Percentiles rank a stretch among this genome's conserved stretches.
Evolutionary conservation across 2,797 vertebrate genomes (phyloP).

Genomic region (Myotis vivesi): DNA sequence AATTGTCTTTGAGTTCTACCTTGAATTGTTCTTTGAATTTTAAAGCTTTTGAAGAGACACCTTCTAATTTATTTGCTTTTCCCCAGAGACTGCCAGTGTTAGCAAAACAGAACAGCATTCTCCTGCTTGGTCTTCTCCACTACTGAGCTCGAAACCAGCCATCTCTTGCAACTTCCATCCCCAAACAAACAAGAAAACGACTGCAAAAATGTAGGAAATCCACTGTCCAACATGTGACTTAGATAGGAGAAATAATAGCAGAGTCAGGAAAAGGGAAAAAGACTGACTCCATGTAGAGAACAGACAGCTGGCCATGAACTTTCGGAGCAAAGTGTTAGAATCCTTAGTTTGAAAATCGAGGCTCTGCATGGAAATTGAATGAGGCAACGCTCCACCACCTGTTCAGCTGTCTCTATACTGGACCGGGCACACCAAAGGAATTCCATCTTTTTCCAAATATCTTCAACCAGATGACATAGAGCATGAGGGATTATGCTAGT

Average conservation of each 20-base stretch:
- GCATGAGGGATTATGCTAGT: neutral
- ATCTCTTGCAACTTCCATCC: neutral
- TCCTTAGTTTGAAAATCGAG: neutral
- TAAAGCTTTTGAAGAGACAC: neutral
- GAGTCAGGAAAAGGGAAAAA: neutral
- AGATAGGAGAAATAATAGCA: neutral
- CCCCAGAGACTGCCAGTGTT: neutral
- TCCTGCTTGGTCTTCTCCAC: neutral
- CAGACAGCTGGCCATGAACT: neutral
- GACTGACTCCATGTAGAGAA: accelerated
- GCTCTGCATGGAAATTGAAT: too few relatives aligned
- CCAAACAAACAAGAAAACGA: neutral
- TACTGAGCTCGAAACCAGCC: too few relatives aligned
- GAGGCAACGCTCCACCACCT: neutral
- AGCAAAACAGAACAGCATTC: neutral
- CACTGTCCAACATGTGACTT: too few relatives aligned
- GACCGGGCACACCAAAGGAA: too few relatives aligned
- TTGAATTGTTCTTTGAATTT: neutral
- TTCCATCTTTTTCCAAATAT: neutral
- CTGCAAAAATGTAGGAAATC: neutral
- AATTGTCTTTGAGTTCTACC: neutral
- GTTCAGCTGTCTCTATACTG: too few relatives aligned
- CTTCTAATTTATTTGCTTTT: neutral
- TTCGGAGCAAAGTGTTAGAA: neutral
- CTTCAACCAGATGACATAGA: too few relatives aligned